Evolutionary conservation across 2,888 invertebrate genomes (phyloP), one percentile per base, ranked within the genome.

Genomic region (Orthosia cruda): DNA sequence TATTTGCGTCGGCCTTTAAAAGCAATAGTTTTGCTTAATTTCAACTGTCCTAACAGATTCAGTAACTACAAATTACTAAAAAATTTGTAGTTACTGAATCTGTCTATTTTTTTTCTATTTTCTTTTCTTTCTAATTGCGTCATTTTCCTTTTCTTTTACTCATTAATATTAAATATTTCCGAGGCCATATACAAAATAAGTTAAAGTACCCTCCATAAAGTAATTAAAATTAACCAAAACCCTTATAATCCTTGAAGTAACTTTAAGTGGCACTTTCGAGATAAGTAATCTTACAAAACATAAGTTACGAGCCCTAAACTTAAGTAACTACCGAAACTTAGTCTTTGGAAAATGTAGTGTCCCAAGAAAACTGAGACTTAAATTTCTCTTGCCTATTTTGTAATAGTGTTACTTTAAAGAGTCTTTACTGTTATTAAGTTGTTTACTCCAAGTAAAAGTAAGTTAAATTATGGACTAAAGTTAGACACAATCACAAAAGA

Each of bases 221-320:
- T 67, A 54, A 78, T 81, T 74, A 54, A 63, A 78, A 81, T 81
- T 54, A 67, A 67, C 63, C 20, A 54, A 74, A 63, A 58, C 78
- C 74, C 66, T 67, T 66, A 66, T 52, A 67, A 63, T 67, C 49
- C 67, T 81, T 75, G 75, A 68, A n/a, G 58, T 59, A 75, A 74
- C 63, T 68, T 81, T 64, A 63, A 79, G 54, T 74, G 63, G 81
- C 45, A 81, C 67, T 81, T 64, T 68, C 0, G 18, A 81, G 59
- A 61, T 81, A 78, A 66, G 57, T 63, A 45, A 78, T 64, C 63
- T 64, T 68, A 68, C 63, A 74, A 77, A 78, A 78, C 78, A 74
- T 78, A 81, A 74, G 67, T 78, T 59, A 74, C 52, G 40, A 50
- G 20, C 26, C 63, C n/a, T 50, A 18, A 76, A 63, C 49, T 74